Evolutionary conservation across 2,113 vertebrate genomes (phyloP).

Genomic region (Notarius lentiginosus): DNA sequence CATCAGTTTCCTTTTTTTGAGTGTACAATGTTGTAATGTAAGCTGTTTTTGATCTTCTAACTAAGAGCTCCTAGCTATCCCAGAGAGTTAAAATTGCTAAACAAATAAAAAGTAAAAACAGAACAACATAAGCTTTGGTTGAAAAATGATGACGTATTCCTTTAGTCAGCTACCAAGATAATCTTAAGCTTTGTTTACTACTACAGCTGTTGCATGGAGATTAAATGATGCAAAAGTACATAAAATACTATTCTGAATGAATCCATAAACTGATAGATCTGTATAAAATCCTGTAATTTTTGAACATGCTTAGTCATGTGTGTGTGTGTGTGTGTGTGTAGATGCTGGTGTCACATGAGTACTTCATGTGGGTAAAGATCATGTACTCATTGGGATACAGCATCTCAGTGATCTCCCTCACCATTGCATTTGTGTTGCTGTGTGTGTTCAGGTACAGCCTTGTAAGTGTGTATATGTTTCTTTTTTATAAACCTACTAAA

Average conservation of each 20-base stretch:
- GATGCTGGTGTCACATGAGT: conserved; percentile 73
- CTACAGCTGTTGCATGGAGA: background rate
- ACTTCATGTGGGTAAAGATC: conserved; percentile 84
- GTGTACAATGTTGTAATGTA: background rate
- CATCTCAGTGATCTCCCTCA: conserved; percentile 80
- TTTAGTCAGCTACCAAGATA: background rate
- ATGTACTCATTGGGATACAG: conserved; percentile 89
- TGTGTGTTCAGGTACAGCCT: conserved; percentile 79
- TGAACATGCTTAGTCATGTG: background rate
- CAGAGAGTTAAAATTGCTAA: background rate
- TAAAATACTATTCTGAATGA: background rate
- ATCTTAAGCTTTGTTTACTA: background rate
- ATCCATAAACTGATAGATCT: background rate
- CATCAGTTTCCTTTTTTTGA: too few relatives aligned
- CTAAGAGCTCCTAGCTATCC: background rate
- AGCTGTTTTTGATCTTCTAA: background rate
- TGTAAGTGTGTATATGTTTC: background rate
- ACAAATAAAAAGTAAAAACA: background rate
- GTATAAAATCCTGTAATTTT: background rate
- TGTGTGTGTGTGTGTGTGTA: conserved; percentile 50
- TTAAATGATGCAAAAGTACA: background rate
- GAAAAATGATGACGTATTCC: background rate
- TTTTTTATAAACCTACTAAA: background rate
- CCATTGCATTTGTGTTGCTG: conserved; percentile 79
- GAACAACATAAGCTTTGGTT: background rate